Evolutionary conservation across 2,113 vertebrate species (phyloP).

Genomic region (Megalops atlanticus): DNA sequence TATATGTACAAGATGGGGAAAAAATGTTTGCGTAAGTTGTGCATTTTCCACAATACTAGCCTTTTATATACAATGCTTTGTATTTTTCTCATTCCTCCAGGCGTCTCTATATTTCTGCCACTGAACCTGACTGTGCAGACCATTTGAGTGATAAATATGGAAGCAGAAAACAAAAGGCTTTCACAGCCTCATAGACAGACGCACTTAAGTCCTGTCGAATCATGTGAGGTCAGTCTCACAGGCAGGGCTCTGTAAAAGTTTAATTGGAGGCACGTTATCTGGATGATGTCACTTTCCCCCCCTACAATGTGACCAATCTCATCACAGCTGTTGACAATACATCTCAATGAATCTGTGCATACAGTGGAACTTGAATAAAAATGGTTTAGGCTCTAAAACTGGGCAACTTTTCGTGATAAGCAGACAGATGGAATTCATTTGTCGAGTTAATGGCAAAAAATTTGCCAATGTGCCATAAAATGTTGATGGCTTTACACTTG

Average conservation of each 20-base stretch:
- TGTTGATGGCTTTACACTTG: not conserved
- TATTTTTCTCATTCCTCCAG: no score
- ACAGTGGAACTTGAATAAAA: not conserved
- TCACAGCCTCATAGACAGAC: not conserved
- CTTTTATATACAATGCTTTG: no score
- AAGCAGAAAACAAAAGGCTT: not conserved
- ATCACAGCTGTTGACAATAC: slow-evolving; percentile 2
- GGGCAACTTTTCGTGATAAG: not conserved
- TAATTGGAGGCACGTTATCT: not conserved
- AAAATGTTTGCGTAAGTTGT: not conserved
- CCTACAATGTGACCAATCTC: not conserved
- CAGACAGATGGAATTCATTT: not conserved
- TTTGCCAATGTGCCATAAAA: not conserved
- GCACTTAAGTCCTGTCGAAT: not conserved
- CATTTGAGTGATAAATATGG: not conserved
- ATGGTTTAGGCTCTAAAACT: no score
- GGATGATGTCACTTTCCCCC: not conserved
- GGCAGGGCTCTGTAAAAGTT: not conserved
- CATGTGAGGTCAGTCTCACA: not conserved
- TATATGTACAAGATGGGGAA: not conserved
- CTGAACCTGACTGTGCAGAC: not conserved
- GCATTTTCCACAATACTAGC: not conserved
- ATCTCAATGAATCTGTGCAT: not conserved
- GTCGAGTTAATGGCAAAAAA: not conserved
- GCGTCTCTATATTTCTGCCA: not conserved